Evolutionary conservation across 2,113 vertebrate species (phyloP), one percentile per base, ranked within the genome.

Genomic region (Oreochromis aureus): DNA sequence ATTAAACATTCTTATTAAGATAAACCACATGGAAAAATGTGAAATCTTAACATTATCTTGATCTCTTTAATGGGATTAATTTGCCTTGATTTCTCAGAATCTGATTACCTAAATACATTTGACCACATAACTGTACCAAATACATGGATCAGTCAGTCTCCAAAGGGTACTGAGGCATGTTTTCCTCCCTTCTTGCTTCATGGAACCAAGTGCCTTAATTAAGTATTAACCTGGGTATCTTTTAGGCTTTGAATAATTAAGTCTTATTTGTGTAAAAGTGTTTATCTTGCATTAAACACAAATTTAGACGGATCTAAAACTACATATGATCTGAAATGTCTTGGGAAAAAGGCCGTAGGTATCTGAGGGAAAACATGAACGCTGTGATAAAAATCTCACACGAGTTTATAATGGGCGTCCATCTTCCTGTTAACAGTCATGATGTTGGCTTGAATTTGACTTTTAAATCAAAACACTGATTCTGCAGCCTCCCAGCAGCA

Each of bases 401-500:
- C 9, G 32, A 73, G 32, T 3, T 61, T 55, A 81, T 24, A 83
- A 87, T 79, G 86, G 85, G 76, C 82, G 32, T 81, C 84, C 22
- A 19, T 80, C 78, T 80, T 56, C 22, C 44, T 79, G 83, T 69
- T 46, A 87, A 80, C 56, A 46, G 16, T 63, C 63, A 16, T 12
- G 56, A 81, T 32, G 81, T 80, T 82, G 44, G 83, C 81, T 81
- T 39, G 51, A 69, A 56, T 44, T 56, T 18, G 55, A 84, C 22
- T 58, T 84, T 92, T 16, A 78, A 91, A 93, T 27, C 82, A 76
- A 91, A 93, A 87, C 41, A 87, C 36, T 41, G 39, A 48, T 63
- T 86, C 34, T 81, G 44, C 73, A 30, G 85, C 82, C 85, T 86
- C 86, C 61, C 22, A 46, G 56, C 92, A 87, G 82, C 87, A 88